These are phyloP conservation scores for Diachasmimorpha longicaudata DNA, from an alignment of 1,140 invertebrate species.

Conservation along the genomic window DNA sequence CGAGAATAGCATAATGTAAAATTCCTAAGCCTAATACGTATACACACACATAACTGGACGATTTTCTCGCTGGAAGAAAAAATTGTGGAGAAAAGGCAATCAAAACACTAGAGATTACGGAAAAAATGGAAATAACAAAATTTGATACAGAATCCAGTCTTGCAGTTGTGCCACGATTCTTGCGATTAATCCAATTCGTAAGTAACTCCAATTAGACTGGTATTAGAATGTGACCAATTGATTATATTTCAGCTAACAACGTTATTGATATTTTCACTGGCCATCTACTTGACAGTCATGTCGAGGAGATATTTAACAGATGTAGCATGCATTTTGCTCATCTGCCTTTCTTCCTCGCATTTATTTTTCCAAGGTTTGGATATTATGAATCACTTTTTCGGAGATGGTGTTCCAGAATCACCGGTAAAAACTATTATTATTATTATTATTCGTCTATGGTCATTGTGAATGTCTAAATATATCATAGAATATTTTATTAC, in stretches of 20 bases:
- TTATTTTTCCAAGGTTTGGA: constrained; percentile 44
- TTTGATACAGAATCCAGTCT: background rate
- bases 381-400: constrained; percentile 42
- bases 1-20: too few species aligned
- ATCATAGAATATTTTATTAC: background rate
- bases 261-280: constrained; percentile 38
- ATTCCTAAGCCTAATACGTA: too few species aligned
- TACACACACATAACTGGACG: too few species aligned
- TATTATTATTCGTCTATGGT: too few species aligned
- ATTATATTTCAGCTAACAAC: constrained; percentile 36
- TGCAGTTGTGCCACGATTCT: constrained; percentile 38
- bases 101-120: background rate
- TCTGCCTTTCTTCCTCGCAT: constrained; percentile 39
- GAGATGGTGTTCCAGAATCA: constrained; percentile 25
- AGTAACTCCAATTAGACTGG: constrained; percentile 25
- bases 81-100: background rate
- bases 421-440: constrained; percentile 37
- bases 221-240: background rate
- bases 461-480: background rate
- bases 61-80: background rate
- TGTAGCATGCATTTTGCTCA: constrained; percentile 36
- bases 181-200: constrained; percentile 48
- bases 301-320: background rate
- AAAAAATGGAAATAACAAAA: background rate
- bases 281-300: constrained; percentile 37